A percentile compares a stretch with the other conserved stretches of the same genome.
These are phyloP conservation scores for Marcusenius ussheri DNA, from an alignment of 2,113 vertebrate species.

Conservation along the genomic window DNA sequence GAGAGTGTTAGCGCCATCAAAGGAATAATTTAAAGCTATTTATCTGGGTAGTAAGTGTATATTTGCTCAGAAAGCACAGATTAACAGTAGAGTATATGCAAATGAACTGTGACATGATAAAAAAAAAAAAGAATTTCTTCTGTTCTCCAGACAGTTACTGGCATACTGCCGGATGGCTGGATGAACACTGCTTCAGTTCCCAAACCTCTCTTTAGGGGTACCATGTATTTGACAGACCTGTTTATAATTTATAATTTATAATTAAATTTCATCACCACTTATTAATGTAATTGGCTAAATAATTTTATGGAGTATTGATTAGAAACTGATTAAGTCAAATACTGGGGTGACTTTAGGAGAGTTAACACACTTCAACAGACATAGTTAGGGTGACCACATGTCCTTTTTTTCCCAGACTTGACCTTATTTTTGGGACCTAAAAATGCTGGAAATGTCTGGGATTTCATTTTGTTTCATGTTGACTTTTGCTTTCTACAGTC, in stretches of 20 bases:
- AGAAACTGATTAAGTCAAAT: neutral
- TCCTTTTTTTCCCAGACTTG: neutral
- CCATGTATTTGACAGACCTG: too few relatives aligned
- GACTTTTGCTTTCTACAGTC: neutral
- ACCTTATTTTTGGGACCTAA: neutral
- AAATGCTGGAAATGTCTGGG: neutral
- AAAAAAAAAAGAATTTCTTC: neutral
- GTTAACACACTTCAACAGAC: neutral
- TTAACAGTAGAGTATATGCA: neutral
- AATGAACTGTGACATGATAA: neutral
- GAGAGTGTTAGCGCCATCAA: neutral
- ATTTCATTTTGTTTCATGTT: neutral
- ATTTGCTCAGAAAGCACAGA: neutral
- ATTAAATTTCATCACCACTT: neutral
- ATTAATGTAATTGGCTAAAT: neutral
- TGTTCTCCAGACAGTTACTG: neutral
- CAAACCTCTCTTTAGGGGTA: neutral
- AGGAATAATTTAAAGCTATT: neutral
- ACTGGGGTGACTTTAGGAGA: neutral
- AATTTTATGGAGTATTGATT: neutral
- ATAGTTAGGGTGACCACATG: neutral
- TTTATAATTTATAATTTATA: too few relatives aligned
- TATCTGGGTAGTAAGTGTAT: neutral
- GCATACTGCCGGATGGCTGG: neutral
- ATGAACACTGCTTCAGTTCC: neutral